A percentile compares a stretch with the other conserved stretches of the same genome.
Evolutionary conservation across 1,140 invertebrate species (phyloP).

Genomic region (Ooceraea biroi): DNA sequence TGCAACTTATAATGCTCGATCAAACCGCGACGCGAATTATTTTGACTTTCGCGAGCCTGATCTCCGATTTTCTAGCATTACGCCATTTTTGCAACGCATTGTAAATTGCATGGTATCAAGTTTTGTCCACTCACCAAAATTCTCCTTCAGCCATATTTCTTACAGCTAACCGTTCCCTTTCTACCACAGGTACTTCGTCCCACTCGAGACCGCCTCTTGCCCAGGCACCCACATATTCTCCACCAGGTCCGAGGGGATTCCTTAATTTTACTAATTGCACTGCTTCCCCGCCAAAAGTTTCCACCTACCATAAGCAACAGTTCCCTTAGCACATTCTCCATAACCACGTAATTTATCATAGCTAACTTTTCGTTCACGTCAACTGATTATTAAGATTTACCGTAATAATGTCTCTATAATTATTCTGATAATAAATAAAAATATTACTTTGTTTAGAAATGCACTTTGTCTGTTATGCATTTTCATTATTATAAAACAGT

Average conservation of each 20-base stretch:
- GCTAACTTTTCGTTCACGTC: neutral
- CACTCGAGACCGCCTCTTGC: conserved; percentile 90
- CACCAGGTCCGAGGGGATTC: conserved; percentile 90
- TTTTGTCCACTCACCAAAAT: conserved; percentile 89
- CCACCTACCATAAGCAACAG: conserved; percentile 87
- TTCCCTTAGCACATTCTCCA: neutral
- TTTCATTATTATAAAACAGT: no score
- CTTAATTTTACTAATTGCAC: conserved; percentile 91
- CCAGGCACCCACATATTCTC: conserved; percentile 92
- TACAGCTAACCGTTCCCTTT: conserved; percentile 90
- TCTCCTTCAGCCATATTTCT: conserved; percentile 91
- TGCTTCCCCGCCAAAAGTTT: conserved; percentile 91
- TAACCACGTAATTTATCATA: neutral
- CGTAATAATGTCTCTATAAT: neutral
- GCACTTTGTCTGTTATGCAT: no score
- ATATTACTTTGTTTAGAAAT: no score
- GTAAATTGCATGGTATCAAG: conserved; percentile 14
- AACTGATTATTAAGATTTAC: no score
- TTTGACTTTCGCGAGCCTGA: neutral
- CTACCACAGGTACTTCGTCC: conserved; percentile 91
- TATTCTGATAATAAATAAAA: no score
- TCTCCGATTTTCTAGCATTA: neutral
- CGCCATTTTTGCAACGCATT: neutral
- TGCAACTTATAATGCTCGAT: neutral
- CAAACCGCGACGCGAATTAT: neutral